Conservation (phyloP, 1,140 invertebrate genomes). For the Contarinia nasturtii region DNA sequence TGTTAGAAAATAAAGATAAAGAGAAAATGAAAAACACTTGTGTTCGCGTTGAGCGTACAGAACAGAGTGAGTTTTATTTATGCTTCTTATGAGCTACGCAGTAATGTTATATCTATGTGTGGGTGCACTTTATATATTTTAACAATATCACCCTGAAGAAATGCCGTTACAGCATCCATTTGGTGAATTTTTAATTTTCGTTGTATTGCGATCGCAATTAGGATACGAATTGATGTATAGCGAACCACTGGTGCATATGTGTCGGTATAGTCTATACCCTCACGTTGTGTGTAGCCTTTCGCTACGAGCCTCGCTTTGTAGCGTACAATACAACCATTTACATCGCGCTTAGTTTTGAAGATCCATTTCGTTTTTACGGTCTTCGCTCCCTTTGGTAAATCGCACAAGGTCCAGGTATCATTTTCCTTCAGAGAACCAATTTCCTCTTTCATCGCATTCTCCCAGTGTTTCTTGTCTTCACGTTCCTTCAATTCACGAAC, state of each 20-base stretch:
- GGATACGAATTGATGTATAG: slow-evolving; percentile 10
- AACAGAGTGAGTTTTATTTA: too few relatives aligned
- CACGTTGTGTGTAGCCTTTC: slow-evolving; percentile 8
- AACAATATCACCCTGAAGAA: slow-evolving; percentile 19
- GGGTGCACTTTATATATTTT: too few relatives aligned
- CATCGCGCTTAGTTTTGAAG: slow-evolving; percentile 9
- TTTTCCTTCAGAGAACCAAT: slow-evolving; percentile 4
- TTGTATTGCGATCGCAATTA: slow-evolving; percentile 16
- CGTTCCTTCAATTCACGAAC: slow-evolving; percentile 3
- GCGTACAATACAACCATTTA: slow-evolving; percentile 3
- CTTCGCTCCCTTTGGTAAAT: slow-evolving; percentile 5
- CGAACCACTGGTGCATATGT: slow-evolving; percentile 11
- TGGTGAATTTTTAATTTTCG: slow-evolving; percentile 11
- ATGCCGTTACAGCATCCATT: slow-evolving; percentile 19
- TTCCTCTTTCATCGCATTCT: slow-evolving; percentile 7
- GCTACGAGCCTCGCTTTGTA: slow-evolving; percentile 17
- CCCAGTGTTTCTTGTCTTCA: slow-evolving; percentile 3
- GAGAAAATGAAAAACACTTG: too few relatives aligned
- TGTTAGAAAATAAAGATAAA: too few relatives aligned
- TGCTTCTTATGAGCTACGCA: too few relatives aligned
- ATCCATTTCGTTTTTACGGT: slow-evolving; percentile 8
- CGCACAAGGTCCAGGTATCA: slow-evolving; percentile 5
- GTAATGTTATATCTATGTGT: too few relatives aligned
- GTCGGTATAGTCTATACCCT: slow-evolving; percentile 7
- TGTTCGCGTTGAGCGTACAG: too few relatives aligned